These are phyloP conservation scores for Amiota minor DNA, from an alignment of 2,888 invertebrate species.

Conservation along the genomic window DNA sequence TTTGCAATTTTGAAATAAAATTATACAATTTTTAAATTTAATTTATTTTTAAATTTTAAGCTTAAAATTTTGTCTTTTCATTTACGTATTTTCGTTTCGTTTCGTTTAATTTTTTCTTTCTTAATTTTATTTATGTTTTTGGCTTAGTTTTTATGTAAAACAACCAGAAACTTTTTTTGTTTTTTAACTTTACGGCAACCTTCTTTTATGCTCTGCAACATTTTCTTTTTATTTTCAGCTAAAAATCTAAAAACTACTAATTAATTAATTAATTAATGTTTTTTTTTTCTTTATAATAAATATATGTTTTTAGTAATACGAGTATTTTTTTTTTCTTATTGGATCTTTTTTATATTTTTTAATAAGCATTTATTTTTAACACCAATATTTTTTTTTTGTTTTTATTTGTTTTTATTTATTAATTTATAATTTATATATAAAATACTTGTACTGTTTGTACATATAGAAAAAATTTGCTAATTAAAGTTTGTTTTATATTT, in stretches of 20 bases:
- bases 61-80: conserved; percentile 57
- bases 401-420: conserved; percentile 47
- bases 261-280: neutral
- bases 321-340: neutral
- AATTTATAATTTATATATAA: conserved; percentile 44
- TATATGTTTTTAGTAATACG: conserved; percentile 6
- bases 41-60: conserved; percentile 34
- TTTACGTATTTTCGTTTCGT: conserved; percentile 71
- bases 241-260: conserved; percentile 18
- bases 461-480: conserved; percentile 67
- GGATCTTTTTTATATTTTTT: neutral
- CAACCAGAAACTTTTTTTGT: too few relatives aligned
- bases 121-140: too few relatives aligned
- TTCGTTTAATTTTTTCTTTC: neutral
- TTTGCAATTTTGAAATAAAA: conserved; percentile 40
- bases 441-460: conserved; percentile 52
- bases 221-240: neutral
- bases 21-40: conserved; percentile 38
- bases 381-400: conserved; percentile 49
- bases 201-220: too few relatives aligned
- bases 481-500: conserved; percentile 51
- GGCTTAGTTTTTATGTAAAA: too few relatives aligned
- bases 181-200: too few relatives aligned
- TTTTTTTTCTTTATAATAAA: neutral
- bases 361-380: conserved; percentile 34